Base-by-base conservation (phyloP, 2,113 vertebrate genomes). In the Lethenteron camtschaticum region DNA sequence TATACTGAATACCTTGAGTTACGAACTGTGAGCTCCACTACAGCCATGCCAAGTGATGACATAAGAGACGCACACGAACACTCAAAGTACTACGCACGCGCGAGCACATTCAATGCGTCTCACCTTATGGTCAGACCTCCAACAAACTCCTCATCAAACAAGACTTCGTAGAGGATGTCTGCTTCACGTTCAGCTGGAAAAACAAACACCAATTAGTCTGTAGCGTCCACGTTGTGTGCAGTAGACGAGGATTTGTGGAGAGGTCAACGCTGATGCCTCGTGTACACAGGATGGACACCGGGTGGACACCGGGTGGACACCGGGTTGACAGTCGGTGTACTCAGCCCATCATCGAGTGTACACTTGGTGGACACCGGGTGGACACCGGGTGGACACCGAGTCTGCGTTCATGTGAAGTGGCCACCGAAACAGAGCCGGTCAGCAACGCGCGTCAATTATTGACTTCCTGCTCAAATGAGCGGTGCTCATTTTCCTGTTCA, bases 81-180 rank as follows among this genome's bases (percentile, higher is more conserved):
- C 59, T 58, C 59, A 56, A 9, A 12, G 8, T 12, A 57, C 24
- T 41, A 6, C 20, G 69, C 13, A 57, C 10, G 11, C 6, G 24
- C 24, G 56, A 55, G n/a, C 2, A 5, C 57, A 18, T 71, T n/a
- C 56, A 13, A 55, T 71, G 68, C 78, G 14, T 73, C 73, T 73
- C 77, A 99, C 94, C 94, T 92, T 81, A 99, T 84, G 73, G 79
- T 88, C 71, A 96, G 83, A 69, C 94, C 94, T 76, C 94, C 90
- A 69, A 81, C 81, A 80, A 99, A 99, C 71, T 95, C 94, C 74
- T 96, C 90, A 81, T 99, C 94, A 79, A 96, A 99, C 70, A 96
- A 72, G 68, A 99, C 89, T 80, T 99, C 94, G 24, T 88, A 96
- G n/a, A 96, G 82, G 72, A 96, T 83, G 78, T 99, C 92, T 70